Evolutionary conservation across 2,888 invertebrate species (phyloP).

Genomic region (Stenurella melanura): DNA sequence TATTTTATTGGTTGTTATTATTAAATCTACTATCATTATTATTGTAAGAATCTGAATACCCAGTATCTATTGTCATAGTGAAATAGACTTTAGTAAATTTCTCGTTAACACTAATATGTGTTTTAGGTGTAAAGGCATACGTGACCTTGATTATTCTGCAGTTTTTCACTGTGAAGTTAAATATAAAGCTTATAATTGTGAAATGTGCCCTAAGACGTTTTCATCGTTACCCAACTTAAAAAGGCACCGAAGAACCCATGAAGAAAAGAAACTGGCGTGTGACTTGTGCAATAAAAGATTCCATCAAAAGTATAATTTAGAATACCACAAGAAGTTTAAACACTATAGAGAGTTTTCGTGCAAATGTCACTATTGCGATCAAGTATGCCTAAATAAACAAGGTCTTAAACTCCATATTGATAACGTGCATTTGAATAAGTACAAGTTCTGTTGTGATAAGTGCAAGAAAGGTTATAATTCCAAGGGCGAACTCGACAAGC

Average conservation of each 20-base stretch:
- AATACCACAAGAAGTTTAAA: conserved; percentile 72
- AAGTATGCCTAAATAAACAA: conserved; percentile 55
- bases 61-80: not conserved
- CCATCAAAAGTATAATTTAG: conserved; percentile 75
- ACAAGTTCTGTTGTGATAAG: conserved; percentile 61
- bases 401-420: conserved; percentile 55
- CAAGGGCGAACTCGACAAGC: conserved; percentile 54
- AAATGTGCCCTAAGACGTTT: conserved; percentile 54
- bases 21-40: not conserved
- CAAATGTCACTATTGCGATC: conserved; percentile 57
- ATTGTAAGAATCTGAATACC: too few species aligned
- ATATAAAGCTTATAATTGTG: conserved; percentile 49
- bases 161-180: conserved; percentile 44
- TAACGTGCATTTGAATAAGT: conserved; percentile 74
- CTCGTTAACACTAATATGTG: conserved; percentile 15
- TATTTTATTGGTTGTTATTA: not conserved
- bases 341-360: conserved; percentile 48
- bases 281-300: conserved; percentile 57
- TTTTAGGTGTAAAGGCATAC: conserved; percentile 45
- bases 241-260: conserved; percentile 53
- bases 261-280: conserved; percentile 55
- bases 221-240: conserved; percentile 48
- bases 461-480: conserved; percentile 61
- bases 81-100: not conserved
- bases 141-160: conserved; percentile 36